A percentile compares a stretch with the other conserved stretches of the same genome.
Evolutionary conservation across 2,888 invertebrate genomes (phyloP).

Genomic region (Lepidonotus clava): DNA sequence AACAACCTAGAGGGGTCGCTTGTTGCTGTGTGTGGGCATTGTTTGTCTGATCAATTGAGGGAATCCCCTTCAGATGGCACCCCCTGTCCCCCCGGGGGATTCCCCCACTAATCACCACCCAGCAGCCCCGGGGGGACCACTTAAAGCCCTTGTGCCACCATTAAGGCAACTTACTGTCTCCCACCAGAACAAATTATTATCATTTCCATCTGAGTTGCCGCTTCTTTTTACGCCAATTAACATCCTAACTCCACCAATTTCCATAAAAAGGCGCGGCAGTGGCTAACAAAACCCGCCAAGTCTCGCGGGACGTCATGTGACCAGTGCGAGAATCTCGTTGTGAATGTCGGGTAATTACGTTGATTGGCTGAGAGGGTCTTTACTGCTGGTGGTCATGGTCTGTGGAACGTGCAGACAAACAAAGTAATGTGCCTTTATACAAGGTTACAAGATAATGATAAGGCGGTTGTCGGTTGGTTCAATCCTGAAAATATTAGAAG

Average conservation of each 20-base stretch:
- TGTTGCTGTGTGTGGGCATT: background rate
- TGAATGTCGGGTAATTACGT: background rate
- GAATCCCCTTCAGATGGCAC: background rate
- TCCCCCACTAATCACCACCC: background rate
- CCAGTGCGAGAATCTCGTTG: background rate
- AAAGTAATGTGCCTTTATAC: too few species aligned
- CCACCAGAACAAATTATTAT: constrained; percentile 21
- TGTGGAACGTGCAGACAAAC: too few species aligned
- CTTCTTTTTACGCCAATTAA: background rate
- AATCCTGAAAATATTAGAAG: too few species aligned
- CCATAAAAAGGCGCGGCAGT: background rate
- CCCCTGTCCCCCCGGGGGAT: background rate
- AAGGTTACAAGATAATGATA: too few species aligned
- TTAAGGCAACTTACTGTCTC: background rate
- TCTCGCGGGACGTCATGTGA: background rate
- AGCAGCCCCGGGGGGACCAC: background rate
- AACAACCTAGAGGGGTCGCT: background rate
- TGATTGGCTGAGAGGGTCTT: background rate
- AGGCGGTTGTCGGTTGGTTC: too few species aligned
- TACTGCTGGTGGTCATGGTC: too few species aligned
- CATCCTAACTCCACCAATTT: background rate
- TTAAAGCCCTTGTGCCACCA: background rate
- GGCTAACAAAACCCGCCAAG: background rate
- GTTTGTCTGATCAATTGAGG: background rate
- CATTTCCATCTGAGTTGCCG: background rate